Conservation (phyloP, 2,797 vertebrate genomes). For the Cheracebus regulus region DNA sequence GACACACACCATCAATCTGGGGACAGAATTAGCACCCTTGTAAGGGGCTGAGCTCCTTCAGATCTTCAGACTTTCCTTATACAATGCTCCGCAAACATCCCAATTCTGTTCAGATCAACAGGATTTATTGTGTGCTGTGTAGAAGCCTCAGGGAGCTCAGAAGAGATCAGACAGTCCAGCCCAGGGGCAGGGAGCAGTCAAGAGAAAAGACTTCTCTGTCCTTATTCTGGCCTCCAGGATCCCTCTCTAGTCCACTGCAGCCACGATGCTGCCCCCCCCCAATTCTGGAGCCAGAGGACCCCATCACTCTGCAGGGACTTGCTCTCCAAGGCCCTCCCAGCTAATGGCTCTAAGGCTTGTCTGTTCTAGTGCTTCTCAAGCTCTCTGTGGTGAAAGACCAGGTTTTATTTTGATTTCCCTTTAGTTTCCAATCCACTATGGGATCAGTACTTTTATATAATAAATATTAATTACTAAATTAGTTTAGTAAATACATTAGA, state of each 20-base stretch:
- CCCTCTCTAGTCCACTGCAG: not conserved
- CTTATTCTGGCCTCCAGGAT: not conserved
- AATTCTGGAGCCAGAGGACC: not conserved
- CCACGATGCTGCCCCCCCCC: rapidly evolving
- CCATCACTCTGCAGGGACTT: not conserved
- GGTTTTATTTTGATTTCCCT: not conserved
- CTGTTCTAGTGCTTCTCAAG: too few relatives aligned
- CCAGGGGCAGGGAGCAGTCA: not conserved
- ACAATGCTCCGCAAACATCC: not conserved
- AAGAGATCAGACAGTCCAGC: not conserved
- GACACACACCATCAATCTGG: not conserved
- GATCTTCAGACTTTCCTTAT: not conserved
- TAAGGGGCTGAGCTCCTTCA: not conserved
- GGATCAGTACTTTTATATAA: not conserved
- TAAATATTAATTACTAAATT: not conserved
- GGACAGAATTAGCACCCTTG: not conserved
- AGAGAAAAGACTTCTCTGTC: not conserved
- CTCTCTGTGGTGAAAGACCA: not conserved
- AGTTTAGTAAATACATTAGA: not conserved
- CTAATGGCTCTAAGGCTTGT: not conserved
- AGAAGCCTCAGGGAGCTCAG: not conserved
- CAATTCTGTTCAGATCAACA: not conserved
- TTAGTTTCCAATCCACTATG: not conserved
- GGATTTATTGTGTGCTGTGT: not conserved
- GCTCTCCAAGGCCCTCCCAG: not conserved